Evolutionary conservation across 2,888 invertebrate genomes (phyloP).

Genomic region (Eristalis arbustorum): DNA sequence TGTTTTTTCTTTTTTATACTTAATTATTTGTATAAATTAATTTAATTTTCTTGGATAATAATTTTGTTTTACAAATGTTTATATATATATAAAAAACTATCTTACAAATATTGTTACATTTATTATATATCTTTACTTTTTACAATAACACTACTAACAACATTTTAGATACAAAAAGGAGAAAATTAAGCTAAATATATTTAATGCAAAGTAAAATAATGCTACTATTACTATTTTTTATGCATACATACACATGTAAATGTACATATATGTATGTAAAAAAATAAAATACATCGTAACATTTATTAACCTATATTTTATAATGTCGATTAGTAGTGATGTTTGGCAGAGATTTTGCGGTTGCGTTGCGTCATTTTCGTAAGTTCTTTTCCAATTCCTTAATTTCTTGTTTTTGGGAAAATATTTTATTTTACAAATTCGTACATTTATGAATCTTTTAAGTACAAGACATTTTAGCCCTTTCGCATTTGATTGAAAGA

Average conservation of each 20-base stretch:
- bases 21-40: slow-evolving; percentile 30
- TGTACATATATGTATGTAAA: slow-evolving; percentile 31
- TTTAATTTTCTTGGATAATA: slow-evolving; percentile 33
- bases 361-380: slow-evolving; percentile 57
- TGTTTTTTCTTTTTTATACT: slow-evolving; percentile 39
- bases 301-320: slow-evolving; percentile 31
- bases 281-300: slow-evolving; percentile 39
- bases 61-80: slow-evolving; percentile 14
- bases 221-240: slow-evolving; percentile 36
- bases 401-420: background rate
- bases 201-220: slow-evolving; percentile 61
- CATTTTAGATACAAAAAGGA: slow-evolving; percentile 51
- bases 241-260: background rate
- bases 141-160: slow-evolving; percentile 65
- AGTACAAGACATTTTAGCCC: slow-evolving; percentile 51
- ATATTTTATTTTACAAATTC: slow-evolving; percentile 29
- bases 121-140: slow-evolving; percentile 43
- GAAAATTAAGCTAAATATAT: slow-evolving; percentile 60
- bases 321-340: slow-evolving; percentile 59
- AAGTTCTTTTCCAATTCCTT: background rate
- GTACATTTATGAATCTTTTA: slow-evolving; percentile 33
- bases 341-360: slow-evolving; percentile 69
- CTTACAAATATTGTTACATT: slow-evolving; percentile 58
- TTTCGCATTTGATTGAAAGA: background rate
- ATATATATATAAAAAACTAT: slow-evolving; percentile 46